Evolutionary conservation across 1,140 invertebrate species (phyloP).

Genomic region (Rhagoletis pomonella): DNA sequence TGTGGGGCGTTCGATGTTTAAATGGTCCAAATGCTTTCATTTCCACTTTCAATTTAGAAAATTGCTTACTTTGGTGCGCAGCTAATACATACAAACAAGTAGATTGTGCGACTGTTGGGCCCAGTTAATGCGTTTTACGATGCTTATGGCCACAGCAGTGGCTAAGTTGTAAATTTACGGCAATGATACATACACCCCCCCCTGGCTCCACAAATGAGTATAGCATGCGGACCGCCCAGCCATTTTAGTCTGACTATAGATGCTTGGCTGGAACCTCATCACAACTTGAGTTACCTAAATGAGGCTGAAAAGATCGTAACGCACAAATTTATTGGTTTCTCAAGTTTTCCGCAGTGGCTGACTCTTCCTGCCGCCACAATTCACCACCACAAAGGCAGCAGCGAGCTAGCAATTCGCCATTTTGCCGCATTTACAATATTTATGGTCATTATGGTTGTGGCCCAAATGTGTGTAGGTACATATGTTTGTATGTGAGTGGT

Average conservation of each 20-base stretch:
- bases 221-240: neutral
- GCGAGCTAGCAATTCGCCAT: conserved; percentile 11
- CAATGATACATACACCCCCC: neutral
- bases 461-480: neutral
- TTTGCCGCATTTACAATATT: conserved; percentile 39
- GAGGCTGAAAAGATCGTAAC: conserved; percentile 29
- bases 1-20: neutral
- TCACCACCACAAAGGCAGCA: neutral
- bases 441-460: conserved; percentile 19
- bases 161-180: too few species aligned
- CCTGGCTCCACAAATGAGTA: neutral
- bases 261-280: neutral
- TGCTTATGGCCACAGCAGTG: conserved; percentile 7
- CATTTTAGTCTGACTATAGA: neutral
- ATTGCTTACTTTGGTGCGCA: conserved; percentile 42
- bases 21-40: conserved; percentile 6
- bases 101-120: neutral
- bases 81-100: neutral
- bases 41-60: conserved; percentile 45
- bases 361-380: neutral
- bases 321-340: conserved; percentile 51
- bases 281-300: conserved; percentile 12
- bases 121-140: conserved; percentile 44
- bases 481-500: too few species aligned
- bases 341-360: conserved; percentile 11